Percentiles rank a stretch among this genome's conserved stretches.
These are phyloP conservation scores for Paramormyrops kingsleyae DNA, from an alignment of 2,113 vertebrate genomes.

Conservation along the genomic window DNA sequence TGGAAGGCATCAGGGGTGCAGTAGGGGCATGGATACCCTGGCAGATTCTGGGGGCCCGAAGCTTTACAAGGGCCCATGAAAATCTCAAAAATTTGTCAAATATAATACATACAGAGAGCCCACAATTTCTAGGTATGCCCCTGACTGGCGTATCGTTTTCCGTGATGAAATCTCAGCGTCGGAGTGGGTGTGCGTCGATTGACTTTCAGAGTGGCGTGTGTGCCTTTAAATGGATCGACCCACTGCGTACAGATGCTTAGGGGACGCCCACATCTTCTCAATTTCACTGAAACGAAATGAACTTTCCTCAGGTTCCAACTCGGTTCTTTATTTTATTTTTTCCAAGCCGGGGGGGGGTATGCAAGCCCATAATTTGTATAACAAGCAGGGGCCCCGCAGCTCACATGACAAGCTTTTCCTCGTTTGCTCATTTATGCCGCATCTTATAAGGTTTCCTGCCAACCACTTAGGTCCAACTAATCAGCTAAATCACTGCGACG, in stretches of 20 bases:
- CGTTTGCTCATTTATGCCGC: background rate
- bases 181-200: background rate
- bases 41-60: background rate
- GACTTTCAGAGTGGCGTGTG: background rate
- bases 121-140: background rate
- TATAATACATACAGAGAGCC: background rate
- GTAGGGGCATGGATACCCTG: background rate
- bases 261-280: background rate
- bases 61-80: background rate
- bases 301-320: background rate
- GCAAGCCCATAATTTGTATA: background rate
- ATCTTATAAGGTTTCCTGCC: background rate
- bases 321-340: background rate
- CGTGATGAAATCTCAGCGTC: background rate
- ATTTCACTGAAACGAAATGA: background rate
- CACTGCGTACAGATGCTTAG: background rate
- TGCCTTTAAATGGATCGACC: background rate
- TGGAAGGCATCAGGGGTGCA: background rate
- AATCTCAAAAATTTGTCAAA: background rate
- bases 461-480: conserved; percentile 5
- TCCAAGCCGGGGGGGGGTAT: background rate
- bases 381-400: background rate
- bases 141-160: background rate
- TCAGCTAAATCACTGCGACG: background rate
- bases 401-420: background rate